These are phyloP conservation scores for Synanthedon myopaeformis DNA, from an alignment of 2,888 invertebrate species.

Conservation along the genomic window DNA sequence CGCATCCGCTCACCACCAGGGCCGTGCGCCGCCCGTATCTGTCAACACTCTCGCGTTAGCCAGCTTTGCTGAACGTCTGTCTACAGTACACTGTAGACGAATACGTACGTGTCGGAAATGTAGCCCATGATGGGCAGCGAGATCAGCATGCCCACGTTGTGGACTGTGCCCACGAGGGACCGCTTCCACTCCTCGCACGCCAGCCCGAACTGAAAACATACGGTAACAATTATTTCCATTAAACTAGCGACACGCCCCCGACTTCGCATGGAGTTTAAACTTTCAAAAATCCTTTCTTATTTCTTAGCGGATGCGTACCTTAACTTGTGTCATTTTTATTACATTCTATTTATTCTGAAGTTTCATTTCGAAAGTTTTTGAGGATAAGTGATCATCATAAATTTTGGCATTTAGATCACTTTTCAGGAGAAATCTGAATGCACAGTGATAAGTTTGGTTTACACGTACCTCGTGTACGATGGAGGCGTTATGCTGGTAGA, in stretches of 20 bases:
- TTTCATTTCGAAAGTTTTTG: too few species aligned
- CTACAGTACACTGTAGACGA: background rate
- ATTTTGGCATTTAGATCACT: too few species aligned
- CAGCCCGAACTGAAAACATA: slow-evolving; percentile 67
- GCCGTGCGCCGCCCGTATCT: slow-evolving; percentile 76
- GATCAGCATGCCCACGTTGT: slow-evolving; percentile 74
- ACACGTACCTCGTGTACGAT: slow-evolving; percentile 63
- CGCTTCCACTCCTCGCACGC: slow-evolving; percentile 76
- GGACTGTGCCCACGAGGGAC: slow-evolving; percentile 74
- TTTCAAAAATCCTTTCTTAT: too few species aligned
- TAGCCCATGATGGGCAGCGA: slow-evolving; percentile 74
- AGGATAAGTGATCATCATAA: too few species aligned
- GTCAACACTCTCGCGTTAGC: slow-evolving; percentile 16
- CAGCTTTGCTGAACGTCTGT: too few species aligned
- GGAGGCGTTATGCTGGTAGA: slow-evolving; percentile 59
- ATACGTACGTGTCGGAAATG: slow-evolving; percentile 72
- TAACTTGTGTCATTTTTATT: too few species aligned
- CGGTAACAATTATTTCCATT: too few species aligned
- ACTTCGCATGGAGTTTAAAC: too few species aligned
- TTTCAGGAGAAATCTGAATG: too few species aligned
- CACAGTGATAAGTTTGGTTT: too few species aligned
- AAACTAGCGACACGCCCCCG: background rate
- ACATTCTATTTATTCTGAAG: too few species aligned
- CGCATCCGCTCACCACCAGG: slow-evolving; percentile 60
- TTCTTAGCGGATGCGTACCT: too few species aligned